These are phyloP conservation scores for Neolamprologus tretocephalus DNA, from an alignment of 2,113 vertebrate species.

Conservation along the genomic window DNA sequence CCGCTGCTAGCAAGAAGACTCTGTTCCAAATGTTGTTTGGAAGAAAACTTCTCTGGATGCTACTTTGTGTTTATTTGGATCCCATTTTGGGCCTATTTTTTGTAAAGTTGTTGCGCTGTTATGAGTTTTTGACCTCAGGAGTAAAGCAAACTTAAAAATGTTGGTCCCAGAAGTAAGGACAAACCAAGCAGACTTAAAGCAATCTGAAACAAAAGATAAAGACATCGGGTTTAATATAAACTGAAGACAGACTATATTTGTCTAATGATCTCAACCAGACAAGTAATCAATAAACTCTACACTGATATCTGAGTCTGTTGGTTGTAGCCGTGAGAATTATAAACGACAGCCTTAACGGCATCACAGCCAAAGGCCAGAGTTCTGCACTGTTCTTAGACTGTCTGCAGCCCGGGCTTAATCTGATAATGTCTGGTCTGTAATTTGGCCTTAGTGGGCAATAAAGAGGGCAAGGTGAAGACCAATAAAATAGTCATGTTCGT, in stretches of 20 bases:
- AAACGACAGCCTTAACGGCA: not conserved
- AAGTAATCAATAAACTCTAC: conserved; percentile 16
- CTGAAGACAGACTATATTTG: not conserved
- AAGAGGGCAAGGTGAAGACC: conserved; percentile 34
- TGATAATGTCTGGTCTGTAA: conserved; percentile 22
- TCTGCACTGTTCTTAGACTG: not conserved
- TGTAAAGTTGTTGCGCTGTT: not conserved
- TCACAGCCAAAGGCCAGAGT: not conserved
- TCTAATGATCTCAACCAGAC: not conserved
- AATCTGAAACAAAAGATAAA: not conserved
- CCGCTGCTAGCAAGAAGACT: not conserved
- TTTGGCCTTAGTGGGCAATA: conserved; percentile 37
- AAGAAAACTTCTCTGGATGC: not conserved
- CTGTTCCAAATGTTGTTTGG: not conserved
- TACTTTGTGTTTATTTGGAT: not conserved
- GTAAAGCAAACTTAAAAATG: not conserved
- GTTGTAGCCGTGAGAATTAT: not conserved
- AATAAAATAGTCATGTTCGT: conserved; percentile 34
- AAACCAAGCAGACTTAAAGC: not conserved
- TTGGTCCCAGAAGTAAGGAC: not conserved
- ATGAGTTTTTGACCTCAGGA: not conserved
- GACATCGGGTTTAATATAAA: not conserved
- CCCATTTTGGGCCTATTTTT: not conserved
- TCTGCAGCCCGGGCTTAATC: not conserved
- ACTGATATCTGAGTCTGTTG: conserved; percentile 10